These are phyloP conservation scores for Eupeodes luniger DNA, from an alignment of 2,888 invertebrate genomes.

Conservation along the genomic window DNA sequence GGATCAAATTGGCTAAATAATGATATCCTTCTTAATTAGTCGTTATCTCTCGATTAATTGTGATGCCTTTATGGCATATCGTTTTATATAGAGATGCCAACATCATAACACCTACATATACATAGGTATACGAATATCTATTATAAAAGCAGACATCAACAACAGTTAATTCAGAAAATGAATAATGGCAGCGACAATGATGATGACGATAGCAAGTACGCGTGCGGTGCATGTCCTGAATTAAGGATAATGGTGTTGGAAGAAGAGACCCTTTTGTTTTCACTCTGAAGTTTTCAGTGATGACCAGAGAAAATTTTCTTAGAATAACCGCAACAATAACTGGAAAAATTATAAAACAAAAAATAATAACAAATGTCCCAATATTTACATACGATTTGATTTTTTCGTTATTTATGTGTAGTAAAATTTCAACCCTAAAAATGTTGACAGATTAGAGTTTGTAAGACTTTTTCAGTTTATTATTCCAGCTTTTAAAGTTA, in stretches of 20 bases:
- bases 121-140: not conserved
- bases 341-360: no score
- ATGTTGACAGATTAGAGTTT: no score
- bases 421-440: no score
- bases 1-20: conserved; percentile 67
- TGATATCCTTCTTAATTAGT: conserved; percentile 69
- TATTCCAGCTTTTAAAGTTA: no score
- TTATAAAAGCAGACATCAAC: conserved; percentile 1
- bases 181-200: conserved; percentile 31
- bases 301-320: not conserved
- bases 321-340: no score
- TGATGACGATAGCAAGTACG: not conserved
- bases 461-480: no score
- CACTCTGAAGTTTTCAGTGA: not conserved
- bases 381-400: no score
- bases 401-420: no score
- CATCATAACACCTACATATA: conserved; percentile 7
- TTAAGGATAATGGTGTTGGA: no score
- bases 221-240: not conserved
- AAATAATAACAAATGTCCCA: no score
- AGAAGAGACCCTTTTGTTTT: not conserved
- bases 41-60: conserved; percentile 74
- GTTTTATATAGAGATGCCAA: conserved; percentile 13
- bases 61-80: conserved; percentile 45
- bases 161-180: conserved; percentile 29